Conservation (phyloP, 2,113 vertebrate genomes). For the Bujurquina vittata region DNA sequence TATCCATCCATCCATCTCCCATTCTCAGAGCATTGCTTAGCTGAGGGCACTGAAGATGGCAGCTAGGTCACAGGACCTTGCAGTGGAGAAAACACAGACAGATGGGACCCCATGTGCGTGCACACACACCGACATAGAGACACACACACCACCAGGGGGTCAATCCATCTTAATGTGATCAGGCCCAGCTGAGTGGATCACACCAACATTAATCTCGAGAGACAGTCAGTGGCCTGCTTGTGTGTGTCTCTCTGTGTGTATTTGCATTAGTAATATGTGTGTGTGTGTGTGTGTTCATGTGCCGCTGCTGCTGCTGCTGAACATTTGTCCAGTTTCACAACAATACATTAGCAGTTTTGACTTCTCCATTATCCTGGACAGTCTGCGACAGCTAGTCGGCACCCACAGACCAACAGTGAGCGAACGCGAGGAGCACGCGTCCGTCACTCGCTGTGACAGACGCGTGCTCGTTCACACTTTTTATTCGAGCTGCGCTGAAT, state of each 20-base stretch:
- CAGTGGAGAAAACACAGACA: constrained; percentile 79
- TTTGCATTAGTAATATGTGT: constrained; percentile 36
- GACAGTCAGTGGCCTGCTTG: constrained; percentile 72
- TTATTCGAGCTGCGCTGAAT: neutral
- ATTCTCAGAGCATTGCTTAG: constrained; percentile 64
- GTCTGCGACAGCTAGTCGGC: constrained; percentile 61
- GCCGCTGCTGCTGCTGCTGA: constrained; percentile 21
- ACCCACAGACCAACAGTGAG: constrained; percentile 25
- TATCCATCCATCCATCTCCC: constrained; percentile 53
- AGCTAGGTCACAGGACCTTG: constrained; percentile 75
- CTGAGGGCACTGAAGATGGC: constrained; percentile 71
- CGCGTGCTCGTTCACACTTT: neutral
- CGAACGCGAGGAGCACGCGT: constrained; percentile 21
- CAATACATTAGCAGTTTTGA: constrained; percentile 63
- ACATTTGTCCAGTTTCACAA: constrained; percentile 72
- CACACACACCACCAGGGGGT: constrained; percentile 69
- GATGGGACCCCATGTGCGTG: constrained; percentile 71
- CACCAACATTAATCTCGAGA: constrained; percentile 80
- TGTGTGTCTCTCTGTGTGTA: constrained; percentile 34
- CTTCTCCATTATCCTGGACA: constrained; percentile 59
- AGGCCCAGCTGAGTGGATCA: constrained; percentile 80
- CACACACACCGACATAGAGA: constrained; percentile 25
- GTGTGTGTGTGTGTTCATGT: constrained; percentile 28
- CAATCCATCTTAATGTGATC: constrained; percentile 80
- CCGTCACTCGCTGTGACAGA: constrained; percentile 3